Evolutionary conservation across 2,113 vertebrate genomes (phyloP), one percentile per base, ranked within the genome.

Genomic region (Cyprinodon variegatus): DNA sequence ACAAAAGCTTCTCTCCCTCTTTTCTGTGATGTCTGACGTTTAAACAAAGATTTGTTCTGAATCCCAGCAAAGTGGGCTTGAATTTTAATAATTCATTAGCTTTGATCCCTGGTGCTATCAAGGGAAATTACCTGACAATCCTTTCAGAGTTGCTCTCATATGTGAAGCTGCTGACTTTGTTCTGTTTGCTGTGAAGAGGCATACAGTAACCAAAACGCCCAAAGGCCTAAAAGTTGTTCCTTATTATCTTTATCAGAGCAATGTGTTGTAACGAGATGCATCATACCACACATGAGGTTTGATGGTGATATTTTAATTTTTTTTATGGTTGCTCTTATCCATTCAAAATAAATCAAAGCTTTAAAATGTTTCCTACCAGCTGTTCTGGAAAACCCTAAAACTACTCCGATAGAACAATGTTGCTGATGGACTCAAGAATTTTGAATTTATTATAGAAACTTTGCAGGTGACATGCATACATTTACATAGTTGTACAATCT

Each of bases 21-120:
- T 45, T 45, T 73, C 82, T 86, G 53, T 79, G 72, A 83, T 76
- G 77, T 73, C 60, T 76, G 76, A 88, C 73, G 85, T 81, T 82
- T 73, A 82, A 85, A 84, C 80, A 72, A 65, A 57, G 66, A 76
- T 88, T 89, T 85, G 84, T 89, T 88, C 61, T 46, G 70, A 74
- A 71, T 80, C 65, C 68, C 48, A 57, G 36, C 53, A 45, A 82
- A 74, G 69, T 81, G 61, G 66, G 69, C 85, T 70, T 53, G 70
- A 81, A 86, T 89, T 76, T 66, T 41, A 84, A 89, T 87, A 68
- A 72, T 82, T 86, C 29, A 74, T 86, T 61, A 37, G 59, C 41
- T 83, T 84, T 88, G 81, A 90, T 86, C 76, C 61, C 36, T 59
- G 69, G 72, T 66, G 15, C 70, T 72, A 59, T 82, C 77, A 22